These are phyloP conservation scores for Garra rufa DNA, from an alignment of 2,113 vertebrate species.

Conservation along the genomic window DNA sequence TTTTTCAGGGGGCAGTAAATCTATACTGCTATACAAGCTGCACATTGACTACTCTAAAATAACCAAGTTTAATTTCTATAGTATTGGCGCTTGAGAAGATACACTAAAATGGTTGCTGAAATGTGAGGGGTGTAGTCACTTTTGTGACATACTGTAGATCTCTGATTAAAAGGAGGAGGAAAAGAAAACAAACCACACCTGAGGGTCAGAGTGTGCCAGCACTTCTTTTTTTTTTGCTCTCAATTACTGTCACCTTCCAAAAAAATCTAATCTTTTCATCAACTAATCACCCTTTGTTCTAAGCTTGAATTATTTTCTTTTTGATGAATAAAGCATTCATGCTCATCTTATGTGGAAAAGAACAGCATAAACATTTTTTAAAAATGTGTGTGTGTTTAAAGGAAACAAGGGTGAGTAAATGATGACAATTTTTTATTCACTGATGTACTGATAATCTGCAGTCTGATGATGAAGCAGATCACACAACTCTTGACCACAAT, in stretches of 20 bases:
- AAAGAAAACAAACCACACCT: conserved; percentile 23
- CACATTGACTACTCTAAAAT: too few relatives aligned
- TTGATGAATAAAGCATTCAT: neutral
- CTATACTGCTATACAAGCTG: too few relatives aligned
- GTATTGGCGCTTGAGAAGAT: too few relatives aligned
- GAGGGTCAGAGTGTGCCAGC: neutral
- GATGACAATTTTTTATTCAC: neutral
- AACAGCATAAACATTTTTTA: neutral
- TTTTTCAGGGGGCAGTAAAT: too few relatives aligned
- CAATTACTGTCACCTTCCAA: too few relatives aligned
- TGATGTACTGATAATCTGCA: neutral
- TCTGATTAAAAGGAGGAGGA: neutral
- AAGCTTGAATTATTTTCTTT: too few relatives aligned
- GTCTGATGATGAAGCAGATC: neutral
- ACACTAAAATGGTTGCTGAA: too few relatives aligned
- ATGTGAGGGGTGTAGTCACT: too few relatives aligned
- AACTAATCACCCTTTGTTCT: too few relatives aligned
- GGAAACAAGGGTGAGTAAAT: neutral
- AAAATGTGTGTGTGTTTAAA: neutral
- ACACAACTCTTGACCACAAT: neutral
- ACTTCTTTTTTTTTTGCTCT: neutral
- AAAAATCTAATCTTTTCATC: too few relatives aligned
- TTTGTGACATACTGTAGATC: neutral
- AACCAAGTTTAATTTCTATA: too few relatives aligned
- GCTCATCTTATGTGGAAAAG: neutral